These are phyloP conservation scores for Probosciger aterrimus DNA, from an alignment of 2,113 vertebrate species.

Conservation along the genomic window DNA sequence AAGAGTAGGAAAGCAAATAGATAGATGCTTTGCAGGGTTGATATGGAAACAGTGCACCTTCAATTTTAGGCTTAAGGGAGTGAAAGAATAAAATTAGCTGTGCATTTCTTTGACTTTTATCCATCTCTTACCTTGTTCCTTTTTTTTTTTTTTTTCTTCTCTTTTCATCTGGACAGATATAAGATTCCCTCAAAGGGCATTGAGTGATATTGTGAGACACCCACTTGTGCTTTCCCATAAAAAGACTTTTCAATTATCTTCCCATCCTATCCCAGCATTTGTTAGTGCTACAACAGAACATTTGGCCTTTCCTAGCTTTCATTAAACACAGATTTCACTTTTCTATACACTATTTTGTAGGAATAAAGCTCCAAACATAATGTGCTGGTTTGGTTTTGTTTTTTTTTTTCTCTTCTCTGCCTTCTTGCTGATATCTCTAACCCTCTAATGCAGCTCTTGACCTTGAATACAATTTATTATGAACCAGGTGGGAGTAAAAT, in stretches of 20 bases:
- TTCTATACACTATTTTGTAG: background rate
- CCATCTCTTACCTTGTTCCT: background rate
- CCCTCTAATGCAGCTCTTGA: background rate
- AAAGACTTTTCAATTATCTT: background rate
- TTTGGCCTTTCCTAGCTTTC: background rate
- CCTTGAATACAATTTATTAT: background rate
- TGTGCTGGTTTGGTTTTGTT: background rate
- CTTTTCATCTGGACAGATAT: background rate
- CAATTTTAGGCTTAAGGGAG: background rate
- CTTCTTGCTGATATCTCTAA: background rate
- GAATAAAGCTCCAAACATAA: background rate
- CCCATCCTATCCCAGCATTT: background rate
- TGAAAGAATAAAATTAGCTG: background rate
- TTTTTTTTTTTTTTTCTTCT: background rate
- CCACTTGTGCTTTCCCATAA: background rate
- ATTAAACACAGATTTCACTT: background rate
- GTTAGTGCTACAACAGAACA: background rate
- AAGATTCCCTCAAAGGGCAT: background rate
- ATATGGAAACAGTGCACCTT: background rate
- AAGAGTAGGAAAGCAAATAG: background rate
- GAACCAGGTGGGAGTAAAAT: background rate
- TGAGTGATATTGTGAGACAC: background rate
- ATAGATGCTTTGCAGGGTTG: background rate
- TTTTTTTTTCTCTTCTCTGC: background rate
- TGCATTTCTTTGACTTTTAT: background rate